Evolutionary conservation across 2,888 invertebrate genomes (phyloP).

Genomic region (Unio delphinus): DNA sequence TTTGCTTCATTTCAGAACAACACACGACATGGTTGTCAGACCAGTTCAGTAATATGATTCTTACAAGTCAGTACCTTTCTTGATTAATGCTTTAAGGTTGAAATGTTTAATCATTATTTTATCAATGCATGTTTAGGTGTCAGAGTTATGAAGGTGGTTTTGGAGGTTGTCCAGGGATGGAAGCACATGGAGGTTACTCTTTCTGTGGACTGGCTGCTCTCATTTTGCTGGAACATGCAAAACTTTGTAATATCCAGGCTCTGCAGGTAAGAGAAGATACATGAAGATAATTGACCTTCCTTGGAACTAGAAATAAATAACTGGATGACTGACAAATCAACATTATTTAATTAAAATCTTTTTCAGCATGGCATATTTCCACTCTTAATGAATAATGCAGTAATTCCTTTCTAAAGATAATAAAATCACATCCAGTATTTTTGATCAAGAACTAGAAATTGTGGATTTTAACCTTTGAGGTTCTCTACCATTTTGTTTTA

Average conservation of each 20-base stretch:
- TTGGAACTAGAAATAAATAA: no score
- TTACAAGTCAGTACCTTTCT: background rate
- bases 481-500: no score
- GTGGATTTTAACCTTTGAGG: no score
- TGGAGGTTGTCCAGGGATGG: constrained; percentile 92
- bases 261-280: constrained; percentile 73
- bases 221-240: constrained; percentile 83
- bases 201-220: constrained; percentile 96
- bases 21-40: background rate
- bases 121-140: constrained; percentile 76
- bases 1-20: background rate
- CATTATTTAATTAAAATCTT: no score
- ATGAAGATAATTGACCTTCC: no score
- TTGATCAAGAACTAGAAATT: no score
- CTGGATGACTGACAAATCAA: no score
- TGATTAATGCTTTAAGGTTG: background rate
- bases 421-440: no score
- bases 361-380: no score
- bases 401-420: no score
- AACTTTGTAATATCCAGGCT: constrained; percentile 83
- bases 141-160: constrained; percentile 99
- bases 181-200: constrained; percentile 99
- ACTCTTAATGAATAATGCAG: no score
- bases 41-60: background rate
- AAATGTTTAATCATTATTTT: background rate